Evolutionary conservation across 2,113 vertebrate genomes (phyloP).

Genomic region (Dendrocopos noguchii): DNA sequence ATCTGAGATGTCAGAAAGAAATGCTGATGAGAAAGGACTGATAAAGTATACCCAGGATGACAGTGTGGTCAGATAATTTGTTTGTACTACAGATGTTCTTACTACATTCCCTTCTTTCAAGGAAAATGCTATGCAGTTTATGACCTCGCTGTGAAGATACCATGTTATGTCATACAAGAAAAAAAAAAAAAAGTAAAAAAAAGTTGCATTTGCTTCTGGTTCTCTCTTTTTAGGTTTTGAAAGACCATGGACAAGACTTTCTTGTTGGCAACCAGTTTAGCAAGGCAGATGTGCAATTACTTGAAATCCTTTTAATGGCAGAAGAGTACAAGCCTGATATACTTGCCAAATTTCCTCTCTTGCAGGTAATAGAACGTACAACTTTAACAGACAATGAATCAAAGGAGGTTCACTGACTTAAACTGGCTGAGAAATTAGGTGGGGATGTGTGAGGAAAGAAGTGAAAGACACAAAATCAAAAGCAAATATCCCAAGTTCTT

Average conservation of each 20-base stretch:
- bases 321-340: conserved; percentile 79
- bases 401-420: neutral
- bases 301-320: conserved; percentile 81
- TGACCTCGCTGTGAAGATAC: neutral
- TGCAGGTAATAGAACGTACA: conserved; percentile 75
- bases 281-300: conserved; percentile 81
- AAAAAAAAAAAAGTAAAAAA: neutral
- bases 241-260: conserved; percentile 59
- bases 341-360: conserved; percentile 74
- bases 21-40: neutral
- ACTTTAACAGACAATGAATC: neutral
- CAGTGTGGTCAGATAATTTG: neutral
- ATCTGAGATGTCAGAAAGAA: neutral
- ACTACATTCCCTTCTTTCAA: neutral
- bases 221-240: conserved; percentile 69
- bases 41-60: neutral
- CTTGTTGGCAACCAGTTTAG: conserved; percentile 83
- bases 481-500: neutral
- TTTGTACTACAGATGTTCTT: neutral
- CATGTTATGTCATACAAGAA: neutral
- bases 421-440: neutral
- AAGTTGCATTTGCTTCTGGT: neutral
- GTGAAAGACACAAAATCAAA: neutral
- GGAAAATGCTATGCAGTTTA: neutral
- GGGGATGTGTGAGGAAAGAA: neutral